Evolutionary conservation across 2,888 invertebrate genomes (phyloP).

Genomic region (Clostera curtula): DNA sequence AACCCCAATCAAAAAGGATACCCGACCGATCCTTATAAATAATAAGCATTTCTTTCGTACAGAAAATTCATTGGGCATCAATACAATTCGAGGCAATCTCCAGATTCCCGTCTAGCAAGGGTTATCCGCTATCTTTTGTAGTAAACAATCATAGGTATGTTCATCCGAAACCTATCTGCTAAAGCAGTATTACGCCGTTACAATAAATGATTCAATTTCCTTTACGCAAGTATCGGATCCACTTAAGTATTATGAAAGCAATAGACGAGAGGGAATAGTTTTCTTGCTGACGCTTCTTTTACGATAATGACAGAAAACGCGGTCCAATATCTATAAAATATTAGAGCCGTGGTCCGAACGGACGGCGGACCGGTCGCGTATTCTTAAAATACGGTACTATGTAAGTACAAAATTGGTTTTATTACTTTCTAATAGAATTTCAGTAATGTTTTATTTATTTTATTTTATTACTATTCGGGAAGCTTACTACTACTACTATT

Average conservation of each 20-base stretch:
- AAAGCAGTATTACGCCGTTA: slow-evolving; percentile 64
- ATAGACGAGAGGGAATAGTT: slow-evolving; percentile 69
- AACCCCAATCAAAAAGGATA: too few species aligned
- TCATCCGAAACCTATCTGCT: slow-evolving; percentile 63
- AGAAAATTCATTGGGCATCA: slow-evolving; percentile 16
- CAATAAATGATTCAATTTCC: slow-evolving; percentile 74
- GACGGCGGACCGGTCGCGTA: slow-evolving; percentile 23
- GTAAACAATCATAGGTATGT: slow-evolving; percentile 55
- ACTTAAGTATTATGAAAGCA: slow-evolving; percentile 74
- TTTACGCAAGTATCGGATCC: slow-evolving; percentile 68
- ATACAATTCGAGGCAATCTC: slow-evolving; percentile 9
- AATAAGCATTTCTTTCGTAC: slow-evolving; percentile 9
- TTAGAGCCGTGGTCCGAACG: slow-evolving; percentile 35
- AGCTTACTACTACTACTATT: too few species aligned
- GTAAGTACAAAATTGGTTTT: too few species aligned
- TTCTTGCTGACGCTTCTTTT: slow-evolving; percentile 73
- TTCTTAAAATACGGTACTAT: too few species aligned
- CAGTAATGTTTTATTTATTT: too few species aligned
- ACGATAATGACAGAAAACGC: slow-evolving; percentile 71
- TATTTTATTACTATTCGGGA: too few species aligned
- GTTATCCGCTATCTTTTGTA: slow-evolving; percentile 35
- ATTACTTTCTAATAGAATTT: too few species aligned
- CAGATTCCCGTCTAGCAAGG: slow-evolving; percentile 21
- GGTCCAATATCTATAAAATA: slow-evolving; percentile 74
- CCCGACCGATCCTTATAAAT: too few species aligned